Base-by-base conservation (phyloP, 2,113 vertebrate species). In the Callionymus lyra region DNA sequence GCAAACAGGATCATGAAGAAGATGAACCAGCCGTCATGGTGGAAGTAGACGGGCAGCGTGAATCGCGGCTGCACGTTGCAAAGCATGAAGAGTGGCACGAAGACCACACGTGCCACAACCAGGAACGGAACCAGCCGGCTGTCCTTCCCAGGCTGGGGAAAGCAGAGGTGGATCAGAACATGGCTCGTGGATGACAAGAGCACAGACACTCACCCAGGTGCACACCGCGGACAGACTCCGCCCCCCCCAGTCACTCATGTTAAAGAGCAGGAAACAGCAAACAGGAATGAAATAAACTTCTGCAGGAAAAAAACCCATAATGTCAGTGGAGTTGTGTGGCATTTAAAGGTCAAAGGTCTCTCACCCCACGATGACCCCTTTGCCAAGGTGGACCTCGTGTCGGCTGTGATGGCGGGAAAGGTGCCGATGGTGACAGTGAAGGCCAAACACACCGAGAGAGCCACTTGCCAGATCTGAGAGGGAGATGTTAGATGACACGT, bases 241-340 rank as follows among this genome's bases (percentile, higher is more conserved):
- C 43, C 94, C 94, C 0, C 60, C 56, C 90, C 91, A 98, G 82
- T 98, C 94, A 6, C 87, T 88, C 54, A 91, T n/a, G 42, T 97
- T 98, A 43, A 98, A 96, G 43, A 87, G 74, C 63, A 98, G 82
- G 73, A 97, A 97, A 49, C 93, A 96, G 42, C 86, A 83, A 44
- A 96, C 91, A 0, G 92, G 85, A 47, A 85, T 87, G 71, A 94
- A 98, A 50, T 92, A 97, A 1, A 19, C 1, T 10, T 12, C 94
- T 97, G 71, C 2, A 5, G 49, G 42, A 34, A 1, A 34, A 18
- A 38, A 5, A 53, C 8, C n/a, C n/a, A n/a, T n/a, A 45, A 9
- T 31, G 16, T 44, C 11, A 5, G 31, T 31, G 18, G 1, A 2
- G 12, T 9, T 14, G 16, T 14, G 13, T 16, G 15, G 16, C 8